Percentiles rank a stretch among this genome's conserved stretches.
Evolutionary conservation across 2,888 invertebrate species (phyloP).

Genomic region (Pollenia angustigena): DNA sequence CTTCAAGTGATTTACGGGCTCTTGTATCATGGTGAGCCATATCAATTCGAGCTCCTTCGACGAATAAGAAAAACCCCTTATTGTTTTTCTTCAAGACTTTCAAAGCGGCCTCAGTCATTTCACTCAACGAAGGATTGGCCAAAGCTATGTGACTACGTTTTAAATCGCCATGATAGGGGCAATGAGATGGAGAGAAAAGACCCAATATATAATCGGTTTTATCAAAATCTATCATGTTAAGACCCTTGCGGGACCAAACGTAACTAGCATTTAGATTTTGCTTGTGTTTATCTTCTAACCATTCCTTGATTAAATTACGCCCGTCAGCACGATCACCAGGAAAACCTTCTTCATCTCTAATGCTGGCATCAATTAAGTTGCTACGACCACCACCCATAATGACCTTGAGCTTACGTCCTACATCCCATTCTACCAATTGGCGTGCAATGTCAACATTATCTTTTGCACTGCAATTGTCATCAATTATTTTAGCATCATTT

Average conservation of each 20-base stretch:
- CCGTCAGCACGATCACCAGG: conserved; percentile 86
- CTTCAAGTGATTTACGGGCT: conserved; percentile 90
- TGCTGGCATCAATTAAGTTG: conserved; percentile 79
- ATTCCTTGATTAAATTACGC: conserved; percentile 88
- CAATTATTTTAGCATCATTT: conserved; percentile 86
- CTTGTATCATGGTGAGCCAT: conserved; percentile 87
- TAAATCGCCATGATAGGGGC: conserved; percentile 87
- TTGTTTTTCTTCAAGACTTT: conserved; percentile 86
- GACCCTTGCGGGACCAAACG: conserved; percentile 81
- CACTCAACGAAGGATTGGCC: conserved; percentile 87
- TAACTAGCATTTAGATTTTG: conserved; percentile 82
- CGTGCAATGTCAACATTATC: conserved; percentile 89
- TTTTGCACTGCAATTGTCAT: conserved; percentile 82
- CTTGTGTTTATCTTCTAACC: conserved; percentile 84
- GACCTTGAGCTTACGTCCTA: conserved; percentile 90
- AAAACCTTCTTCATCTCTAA: conserved; percentile 86
- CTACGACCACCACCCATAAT: conserved; percentile 83
- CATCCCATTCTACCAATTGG: conserved; percentile 88
- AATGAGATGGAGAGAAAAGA: conserved; percentile 86
- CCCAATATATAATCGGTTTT: conserved; percentile 87
- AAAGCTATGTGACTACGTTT: conserved; percentile 83
- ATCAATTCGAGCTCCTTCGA: conserved; percentile 86
- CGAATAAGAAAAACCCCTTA: conserved; percentile 90
- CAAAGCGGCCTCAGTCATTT: conserved; percentile 89
- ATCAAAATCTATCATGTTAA: conserved; percentile 82